Conservation (phyloP, 1,140 invertebrate species). For the Drosophila eugracilis region DNA sequence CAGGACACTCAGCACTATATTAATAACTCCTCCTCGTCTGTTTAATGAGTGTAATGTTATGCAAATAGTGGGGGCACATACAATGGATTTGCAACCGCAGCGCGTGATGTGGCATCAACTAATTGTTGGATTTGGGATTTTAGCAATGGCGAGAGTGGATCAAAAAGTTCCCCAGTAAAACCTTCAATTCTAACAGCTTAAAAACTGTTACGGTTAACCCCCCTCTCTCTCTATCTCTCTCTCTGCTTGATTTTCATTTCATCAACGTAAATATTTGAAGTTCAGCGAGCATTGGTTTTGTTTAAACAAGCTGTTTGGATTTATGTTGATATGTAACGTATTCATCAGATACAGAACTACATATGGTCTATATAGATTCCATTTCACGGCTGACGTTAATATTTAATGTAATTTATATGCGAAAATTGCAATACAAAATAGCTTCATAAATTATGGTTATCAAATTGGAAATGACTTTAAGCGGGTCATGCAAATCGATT, state of each 20-base stretch:
- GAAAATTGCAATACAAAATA: slow-evolving; percentile 5
- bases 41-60: slow-evolving; percentile 2
- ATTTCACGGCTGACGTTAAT: slow-evolving; percentile 22
- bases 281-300: not conserved
- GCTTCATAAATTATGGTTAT: slow-evolving; percentile 42
- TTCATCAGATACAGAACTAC: not conserved
- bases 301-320: not conserved
- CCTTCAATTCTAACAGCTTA: too few relatives aligned
- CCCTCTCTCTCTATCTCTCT: too few relatives aligned
- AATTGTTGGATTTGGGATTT: too few relatives aligned
- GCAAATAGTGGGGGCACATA: not conserved
- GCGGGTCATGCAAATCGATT: slow-evolving; percentile 24
- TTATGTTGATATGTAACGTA: not conserved
- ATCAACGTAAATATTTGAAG: slow-evolving; percentile 32
- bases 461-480: slow-evolving; percentile 32
- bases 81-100: not conserved
- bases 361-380: too few relatives aligned
- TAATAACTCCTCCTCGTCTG: not conserved
- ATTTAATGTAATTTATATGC: slow-evolving; percentile 45
- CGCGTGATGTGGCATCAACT: slow-evolving; percentile 6
- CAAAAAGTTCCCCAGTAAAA: not conserved
- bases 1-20: not conserved
- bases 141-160: slow-evolving; percentile 1
- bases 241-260: slow-evolving; percentile 15
- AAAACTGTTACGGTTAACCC: slow-evolving; percentile 1